phyloP scores from a whole-genome alignment of 2,113 vertebrate genomes.

The Narcine bancroftii region DNA sequence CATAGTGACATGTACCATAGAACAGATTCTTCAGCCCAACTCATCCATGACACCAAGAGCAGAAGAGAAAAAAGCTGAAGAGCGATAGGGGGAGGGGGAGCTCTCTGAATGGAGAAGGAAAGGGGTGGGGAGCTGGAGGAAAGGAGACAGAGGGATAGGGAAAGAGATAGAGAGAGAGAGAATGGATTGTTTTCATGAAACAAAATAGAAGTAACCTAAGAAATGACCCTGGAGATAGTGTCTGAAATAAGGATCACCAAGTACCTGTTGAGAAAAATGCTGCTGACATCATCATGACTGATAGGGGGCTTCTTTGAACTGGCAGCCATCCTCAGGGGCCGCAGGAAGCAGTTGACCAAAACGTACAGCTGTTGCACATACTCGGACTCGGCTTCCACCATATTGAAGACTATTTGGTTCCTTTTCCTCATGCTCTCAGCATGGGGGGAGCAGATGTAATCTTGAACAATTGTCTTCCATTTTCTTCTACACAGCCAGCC shows the following conservation, averaged over 20 bases:
- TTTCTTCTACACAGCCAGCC: slow-evolving; percentile 95
- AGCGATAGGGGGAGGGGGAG: no score
- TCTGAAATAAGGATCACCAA: neutral
- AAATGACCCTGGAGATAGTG: no score
- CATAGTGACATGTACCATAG: no score
- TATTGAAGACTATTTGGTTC: slow-evolving; percentile 97
- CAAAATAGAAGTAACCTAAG: neutral
- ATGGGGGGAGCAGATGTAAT: slow-evolving; percentile 97
- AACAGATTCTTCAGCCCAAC: no score
- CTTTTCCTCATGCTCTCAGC: slow-evolving; percentile 97
- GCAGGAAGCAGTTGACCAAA: slow-evolving; percentile 88
- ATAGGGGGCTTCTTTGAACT: slow-evolving; percentile 97
- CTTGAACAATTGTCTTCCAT: slow-evolving; percentile 98
- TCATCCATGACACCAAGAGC: no score
- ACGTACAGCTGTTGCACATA: slow-evolving; percentile 91
- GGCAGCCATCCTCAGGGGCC: slow-evolving; percentile 91
- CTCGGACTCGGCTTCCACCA: slow-evolving; percentile 95
- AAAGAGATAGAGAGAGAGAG: no score
- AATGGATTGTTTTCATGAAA: no score
- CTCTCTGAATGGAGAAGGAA: no score
- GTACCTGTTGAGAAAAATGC: slow-evolving; percentile 96
- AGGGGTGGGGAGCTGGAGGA: no score
- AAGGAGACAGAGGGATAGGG: no score
- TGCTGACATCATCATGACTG: slow-evolving; percentile 90
- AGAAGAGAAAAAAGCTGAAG: no score